These are phyloP conservation scores for Junco hyemalis DNA, from an alignment of 2,113 vertebrate species.

Conservation along the genomic window DNA sequence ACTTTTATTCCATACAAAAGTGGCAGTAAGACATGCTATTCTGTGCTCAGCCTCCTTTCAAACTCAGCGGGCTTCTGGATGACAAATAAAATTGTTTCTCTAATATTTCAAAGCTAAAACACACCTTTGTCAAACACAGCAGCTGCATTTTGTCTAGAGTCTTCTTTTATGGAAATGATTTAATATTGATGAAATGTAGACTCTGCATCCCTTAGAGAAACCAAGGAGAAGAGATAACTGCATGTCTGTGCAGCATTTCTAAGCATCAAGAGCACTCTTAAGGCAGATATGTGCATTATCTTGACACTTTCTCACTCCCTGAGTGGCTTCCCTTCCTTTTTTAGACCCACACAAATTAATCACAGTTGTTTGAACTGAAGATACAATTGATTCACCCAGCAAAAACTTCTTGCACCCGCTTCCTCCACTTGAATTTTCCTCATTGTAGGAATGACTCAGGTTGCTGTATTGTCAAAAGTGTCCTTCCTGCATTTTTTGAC, in stretches of 20 bases:
- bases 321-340: neutral
- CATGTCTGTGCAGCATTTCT: neutral
- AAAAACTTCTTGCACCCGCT: neutral
- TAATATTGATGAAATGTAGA: neutral
- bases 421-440: neutral
- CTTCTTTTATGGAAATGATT: neutral
- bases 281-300: neutral
- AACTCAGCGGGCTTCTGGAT: neutral
- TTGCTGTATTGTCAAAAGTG: neutral
- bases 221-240: neutral
- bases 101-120: constrained; percentile 8
- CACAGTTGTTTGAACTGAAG: neutral
- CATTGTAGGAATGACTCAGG: neutral
- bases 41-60: neutral
- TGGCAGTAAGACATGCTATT: neutral
- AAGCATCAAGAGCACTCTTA: neutral
- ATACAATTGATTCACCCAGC: neutral
- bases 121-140: neutral
- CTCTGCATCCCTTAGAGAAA: neutral
- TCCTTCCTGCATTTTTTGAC: neutral
- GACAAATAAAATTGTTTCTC: neutral
- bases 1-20: neutral
- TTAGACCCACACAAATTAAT: neutral
- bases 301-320: neutral
- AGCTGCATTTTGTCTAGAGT: neutral